Conservation (phyloP, 92 coral and sea anemone species). For the Meandrina meandrites region DNA sequence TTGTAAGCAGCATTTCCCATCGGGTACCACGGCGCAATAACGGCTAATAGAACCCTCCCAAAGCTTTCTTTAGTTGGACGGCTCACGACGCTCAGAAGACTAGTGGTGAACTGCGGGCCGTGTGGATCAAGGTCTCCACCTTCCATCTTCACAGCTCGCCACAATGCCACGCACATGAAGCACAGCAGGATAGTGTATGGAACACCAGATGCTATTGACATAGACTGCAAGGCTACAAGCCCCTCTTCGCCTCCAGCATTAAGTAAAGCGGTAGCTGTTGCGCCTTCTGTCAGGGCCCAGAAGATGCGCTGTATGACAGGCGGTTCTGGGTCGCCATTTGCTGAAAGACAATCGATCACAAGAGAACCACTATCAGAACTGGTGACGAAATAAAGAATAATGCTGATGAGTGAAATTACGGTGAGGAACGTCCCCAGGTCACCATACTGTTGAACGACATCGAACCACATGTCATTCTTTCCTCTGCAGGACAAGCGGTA, state of each 20-base stretch:
- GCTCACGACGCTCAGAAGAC: conserved; percentile 71
- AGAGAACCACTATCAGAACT: conserved; percentile 95
- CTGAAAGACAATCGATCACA: conserved; percentile 90
- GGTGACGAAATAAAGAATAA: conserved; percentile 86
- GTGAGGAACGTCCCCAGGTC: conserved; percentile 65
- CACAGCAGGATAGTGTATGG: conserved; percentile 69
- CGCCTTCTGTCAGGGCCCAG: conserved; percentile 89
- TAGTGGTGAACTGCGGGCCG: conserved; percentile 69
- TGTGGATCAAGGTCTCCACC: conserved; percentile 68
- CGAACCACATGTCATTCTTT: conserved; percentile 80
- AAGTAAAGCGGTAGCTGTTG: conserved; percentile 76
- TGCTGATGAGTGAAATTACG: conserved; percentile 75
- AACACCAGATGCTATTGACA: conserved; percentile 75
- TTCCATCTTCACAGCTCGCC: conserved; percentile 68
- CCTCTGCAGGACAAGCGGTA: conserved; percentile 85
- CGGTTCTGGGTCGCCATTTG: conserved; percentile 93
- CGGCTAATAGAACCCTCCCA: conserved; percentile 53
- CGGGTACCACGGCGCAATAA: conserved; percentile 83
- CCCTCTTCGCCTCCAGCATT: conserved; percentile 76
- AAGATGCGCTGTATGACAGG: conserved; percentile 88
- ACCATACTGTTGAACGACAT: conserved; percentile 78
- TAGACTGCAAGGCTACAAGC: conserved; percentile 72
- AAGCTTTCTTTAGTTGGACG: conserved; percentile 38
- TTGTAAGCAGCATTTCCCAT: conserved; percentile 83
- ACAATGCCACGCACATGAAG: conserved; percentile 77